A percentile compares a stretch with the other conserved stretches of the same genome.
Conservation (phyloP, 1,140 invertebrate genomes). For the Stegodyphus mimosarum region DNA sequence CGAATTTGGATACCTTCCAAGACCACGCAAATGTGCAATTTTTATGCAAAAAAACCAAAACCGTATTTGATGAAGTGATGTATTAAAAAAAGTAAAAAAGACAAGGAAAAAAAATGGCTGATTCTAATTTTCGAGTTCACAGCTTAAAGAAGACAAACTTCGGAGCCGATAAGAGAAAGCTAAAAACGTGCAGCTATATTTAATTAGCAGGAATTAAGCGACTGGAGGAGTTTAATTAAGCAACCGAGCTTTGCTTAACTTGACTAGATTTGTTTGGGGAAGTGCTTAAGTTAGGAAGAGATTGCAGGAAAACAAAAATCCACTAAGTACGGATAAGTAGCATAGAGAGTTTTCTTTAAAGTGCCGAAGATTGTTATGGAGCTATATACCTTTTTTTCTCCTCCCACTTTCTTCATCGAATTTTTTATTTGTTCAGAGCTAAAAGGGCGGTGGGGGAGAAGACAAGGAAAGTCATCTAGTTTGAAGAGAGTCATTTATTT, state of each 20-base stretch:
- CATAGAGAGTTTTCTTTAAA: slow-evolving; percentile 10
- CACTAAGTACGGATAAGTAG: slow-evolving; percentile 8
- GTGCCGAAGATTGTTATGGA: slow-evolving; percentile 10
- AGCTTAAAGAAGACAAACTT: slow-evolving; percentile 41
- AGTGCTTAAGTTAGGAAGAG: slow-evolving; percentile 18
- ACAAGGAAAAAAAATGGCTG: slow-evolving; percentile 13
- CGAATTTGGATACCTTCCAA: slow-evolving; percentile 6
- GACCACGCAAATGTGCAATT: slow-evolving; percentile 18
- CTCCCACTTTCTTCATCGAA: background rate
- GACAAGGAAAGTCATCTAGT: slow-evolving; percentile 8
- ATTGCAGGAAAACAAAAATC: slow-evolving; percentile 27
- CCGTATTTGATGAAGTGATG: slow-evolving; percentile 27
- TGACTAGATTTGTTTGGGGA: slow-evolving; percentile 46
- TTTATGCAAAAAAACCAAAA: slow-evolving; percentile 21
- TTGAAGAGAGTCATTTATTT: slow-evolving; percentile 36
- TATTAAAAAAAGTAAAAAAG: background rate
- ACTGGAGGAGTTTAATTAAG: slow-evolving; percentile 48
- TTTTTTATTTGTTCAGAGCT: slow-evolving; percentile 39
- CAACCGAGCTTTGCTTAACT: slow-evolving; percentile 15
- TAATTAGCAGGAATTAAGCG: slow-evolving; percentile 57
- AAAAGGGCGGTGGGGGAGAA: background rate
- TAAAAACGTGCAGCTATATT: slow-evolving; percentile 51
- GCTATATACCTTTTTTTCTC: slow-evolving; percentile 5
- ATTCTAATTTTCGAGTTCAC: slow-evolving; percentile 23
- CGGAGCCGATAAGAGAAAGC: slow-evolving; percentile 33